These are phyloP conservation scores for Choloepus didactylus DNA, from an alignment of 2,797 vertebrate genomes.

Conservation along the genomic window DNA sequence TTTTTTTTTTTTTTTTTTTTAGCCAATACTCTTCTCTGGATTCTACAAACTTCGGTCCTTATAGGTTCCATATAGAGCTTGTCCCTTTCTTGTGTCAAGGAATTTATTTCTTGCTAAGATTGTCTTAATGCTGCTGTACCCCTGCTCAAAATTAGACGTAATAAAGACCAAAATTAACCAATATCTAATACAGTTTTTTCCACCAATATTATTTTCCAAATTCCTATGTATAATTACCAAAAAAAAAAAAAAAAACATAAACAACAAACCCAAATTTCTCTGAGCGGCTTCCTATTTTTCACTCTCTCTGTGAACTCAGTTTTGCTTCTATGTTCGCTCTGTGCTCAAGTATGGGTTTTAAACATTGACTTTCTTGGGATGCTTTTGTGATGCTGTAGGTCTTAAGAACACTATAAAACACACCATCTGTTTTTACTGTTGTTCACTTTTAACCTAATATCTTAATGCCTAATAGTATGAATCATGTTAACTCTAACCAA, in stretches of 20 bases:
- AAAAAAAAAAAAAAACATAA: too few species aligned
- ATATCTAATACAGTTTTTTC: neutral
- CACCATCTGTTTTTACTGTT: neutral
- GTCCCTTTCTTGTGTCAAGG: neutral
- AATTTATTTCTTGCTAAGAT: neutral
- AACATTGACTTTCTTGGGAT: neutral
- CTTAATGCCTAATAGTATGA: neutral
- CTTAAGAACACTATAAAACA: neutral
- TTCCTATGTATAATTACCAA: neutral
- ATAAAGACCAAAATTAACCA: neutral
- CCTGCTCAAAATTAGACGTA: neutral
- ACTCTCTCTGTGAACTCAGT: neutral
- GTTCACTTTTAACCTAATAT: neutral
- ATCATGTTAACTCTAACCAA: neutral
- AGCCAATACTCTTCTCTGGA: neutral
- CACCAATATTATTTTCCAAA: neutral
- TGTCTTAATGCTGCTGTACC: neutral
- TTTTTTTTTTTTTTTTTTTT: slow-evolving; percentile 7
- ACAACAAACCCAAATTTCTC: neutral
- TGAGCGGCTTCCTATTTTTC: neutral
- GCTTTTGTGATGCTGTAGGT: neutral
- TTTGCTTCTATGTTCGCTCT: neutral
- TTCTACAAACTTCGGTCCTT: neutral
- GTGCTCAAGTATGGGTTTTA: neutral
- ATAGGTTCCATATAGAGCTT: neutral